Base-by-base conservation (phyloP, 2,797 vertebrate species). In the Orientallactaga sibirica region DNA sequence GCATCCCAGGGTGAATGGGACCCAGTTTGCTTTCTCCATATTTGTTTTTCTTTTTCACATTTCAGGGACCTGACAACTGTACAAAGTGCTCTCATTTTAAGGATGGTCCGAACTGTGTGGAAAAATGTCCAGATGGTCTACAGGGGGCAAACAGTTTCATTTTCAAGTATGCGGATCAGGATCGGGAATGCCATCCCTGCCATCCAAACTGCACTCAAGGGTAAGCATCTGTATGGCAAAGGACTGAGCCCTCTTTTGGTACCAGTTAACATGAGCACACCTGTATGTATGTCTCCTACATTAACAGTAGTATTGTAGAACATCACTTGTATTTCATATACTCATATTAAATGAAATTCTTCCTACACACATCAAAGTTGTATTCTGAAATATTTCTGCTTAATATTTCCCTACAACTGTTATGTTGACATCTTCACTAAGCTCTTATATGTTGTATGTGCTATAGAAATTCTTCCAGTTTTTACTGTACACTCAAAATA, bases 141-240 rank as follows among this genome's bases (percentile, higher is more conserved):
- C 99, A 99, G 96, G 99, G 99, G 0, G 98, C 99, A 91, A 99
- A 98, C 98, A 99, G 99, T 97, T 99, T 99, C 97, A 99, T 99
- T 97, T 99, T 99, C 98, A 99, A 99, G 97, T 99, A 99, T 0
- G 99, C 99, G 0, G 99, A 99, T 96, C 99, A 99, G 97, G 99
- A 99, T 96, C 99, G 98, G 67, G 99, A 99, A 97, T 99, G 99
- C 94, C 99, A 99, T 48, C 99, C 99, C 0, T 99, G 99, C 95
- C 99, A 99, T 37, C 98, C 98, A 33, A 99, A 99, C 98, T 99
- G 99, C 98, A 99, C 99, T 71, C 99, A 99, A 95, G 99, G 99
- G 99, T 99, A 98, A 98, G 99, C 91, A 80, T 91, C 29, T 16
- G 41, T 18, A 14, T n/a, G 5, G 25, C 5, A 58, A 41, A 6